These are phyloP conservation scores for Paradisaea rubra DNA, from an alignment of 2,113 vertebrate genomes.

Conservation along the genomic window DNA sequence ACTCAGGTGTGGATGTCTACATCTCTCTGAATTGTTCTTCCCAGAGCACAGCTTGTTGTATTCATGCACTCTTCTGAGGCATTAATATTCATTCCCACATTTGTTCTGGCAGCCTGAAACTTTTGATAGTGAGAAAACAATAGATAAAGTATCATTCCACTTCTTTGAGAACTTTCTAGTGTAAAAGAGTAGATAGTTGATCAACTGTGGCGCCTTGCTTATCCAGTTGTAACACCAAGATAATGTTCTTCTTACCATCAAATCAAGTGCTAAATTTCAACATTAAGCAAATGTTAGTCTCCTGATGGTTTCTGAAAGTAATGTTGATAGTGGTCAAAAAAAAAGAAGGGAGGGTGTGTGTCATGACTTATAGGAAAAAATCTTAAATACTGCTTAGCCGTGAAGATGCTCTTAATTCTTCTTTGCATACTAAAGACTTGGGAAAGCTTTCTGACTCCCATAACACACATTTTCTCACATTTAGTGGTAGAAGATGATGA, in stretches of 20 bases:
- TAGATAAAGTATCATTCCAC: background rate
- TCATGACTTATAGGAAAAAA: background rate
- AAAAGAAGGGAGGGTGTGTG: background rate
- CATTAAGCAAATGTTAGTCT: background rate
- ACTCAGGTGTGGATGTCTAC: background rate
- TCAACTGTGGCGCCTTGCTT: background rate
- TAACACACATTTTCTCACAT: slow-evolving; percentile 38
- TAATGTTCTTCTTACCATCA: background rate
- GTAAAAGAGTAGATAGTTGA: background rate
- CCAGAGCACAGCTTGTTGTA: background rate
- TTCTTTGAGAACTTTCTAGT: background rate
- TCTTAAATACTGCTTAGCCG: background rate
- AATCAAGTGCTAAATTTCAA: background rate
- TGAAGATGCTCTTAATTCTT: background rate
- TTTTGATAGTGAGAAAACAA: background rate
- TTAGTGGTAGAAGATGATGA: slow-evolving; percentile 91
- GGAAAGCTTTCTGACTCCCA: background rate
- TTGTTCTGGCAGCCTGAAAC: background rate
- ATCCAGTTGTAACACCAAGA: background rate
- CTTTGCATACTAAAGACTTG: background rate
- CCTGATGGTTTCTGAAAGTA: background rate
- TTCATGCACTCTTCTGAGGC: background rate
- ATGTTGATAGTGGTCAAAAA: background rate
- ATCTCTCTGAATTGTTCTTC: background rate
- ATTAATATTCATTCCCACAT: background rate